A percentile compares a stretch with the other conserved stretches of the same genome.
Conservation (phyloP, 2,888 invertebrate genomes). For the Bugulina stolonifera region DNA sequence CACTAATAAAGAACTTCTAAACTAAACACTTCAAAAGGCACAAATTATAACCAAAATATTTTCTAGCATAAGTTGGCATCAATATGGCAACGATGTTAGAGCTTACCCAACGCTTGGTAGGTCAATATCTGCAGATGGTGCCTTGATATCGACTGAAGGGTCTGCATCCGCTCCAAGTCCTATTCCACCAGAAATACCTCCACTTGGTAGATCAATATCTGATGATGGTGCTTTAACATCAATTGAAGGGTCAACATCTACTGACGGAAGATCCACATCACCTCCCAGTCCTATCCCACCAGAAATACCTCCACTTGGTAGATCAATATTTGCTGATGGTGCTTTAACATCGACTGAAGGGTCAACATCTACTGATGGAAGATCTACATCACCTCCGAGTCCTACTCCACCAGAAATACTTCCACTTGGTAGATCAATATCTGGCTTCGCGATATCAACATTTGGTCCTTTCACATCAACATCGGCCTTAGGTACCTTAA, state of each 20-base stretch:
- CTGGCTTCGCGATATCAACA: neutral
- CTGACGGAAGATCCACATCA: slow-evolving; percentile 4
- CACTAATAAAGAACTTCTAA: no score
- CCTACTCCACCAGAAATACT: neutral
- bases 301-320: slow-evolving; percentile 1
- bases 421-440: neutral
- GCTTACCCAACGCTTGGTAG: neutral
- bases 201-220: slow-evolving; percentile 13
- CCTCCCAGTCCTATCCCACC: slow-evolving; percentile 13
- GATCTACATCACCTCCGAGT: neutral
- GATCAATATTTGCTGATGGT: neutral
- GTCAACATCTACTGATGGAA: slow-evolving; percentile 3
- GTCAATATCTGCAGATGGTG: slow-evolving; percentile 5
- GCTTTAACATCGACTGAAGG: neutral
- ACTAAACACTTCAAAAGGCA: no score
- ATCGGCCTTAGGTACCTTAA: neutral
- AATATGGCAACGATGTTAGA: neutral
- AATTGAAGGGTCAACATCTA: neutral
- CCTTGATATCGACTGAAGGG: neutral
- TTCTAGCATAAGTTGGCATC: neutral
- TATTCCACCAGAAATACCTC: neutral
- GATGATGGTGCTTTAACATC: neutral
- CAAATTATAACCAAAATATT: neutral
- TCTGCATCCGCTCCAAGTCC: no score
- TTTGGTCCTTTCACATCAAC: slow-evolving; percentile 18